Conservation (phyloP, 2,888 invertebrate genomes). For the Panopea generosa region DNA sequence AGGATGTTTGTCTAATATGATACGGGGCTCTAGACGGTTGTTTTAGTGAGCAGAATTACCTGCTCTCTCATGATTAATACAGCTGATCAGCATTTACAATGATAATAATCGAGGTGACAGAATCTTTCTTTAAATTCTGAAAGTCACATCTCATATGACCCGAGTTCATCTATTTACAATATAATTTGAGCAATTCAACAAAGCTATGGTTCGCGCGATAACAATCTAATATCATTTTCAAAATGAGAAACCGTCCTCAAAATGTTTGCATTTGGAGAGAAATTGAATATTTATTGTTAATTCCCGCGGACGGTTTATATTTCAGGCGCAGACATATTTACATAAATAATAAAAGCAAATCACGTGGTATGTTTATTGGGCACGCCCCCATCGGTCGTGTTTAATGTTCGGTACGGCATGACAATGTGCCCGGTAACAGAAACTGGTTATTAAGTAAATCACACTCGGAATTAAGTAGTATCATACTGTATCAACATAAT, state of each 20-base stretch:
- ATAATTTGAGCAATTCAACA: conserved; percentile 44
- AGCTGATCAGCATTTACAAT: conserved; percentile 26
- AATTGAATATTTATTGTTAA: conserved; percentile 48
- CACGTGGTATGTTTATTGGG: conserved; percentile 42
- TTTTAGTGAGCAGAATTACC: too few species aligned
- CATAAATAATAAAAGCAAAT: conserved; percentile 50
- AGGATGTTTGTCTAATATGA: too few species aligned
- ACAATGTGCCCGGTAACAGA: conserved; percentile 39
- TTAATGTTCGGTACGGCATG: conserved; percentile 7
- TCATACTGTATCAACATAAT: conserved; percentile 53
- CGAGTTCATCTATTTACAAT: conserved; percentile 37
- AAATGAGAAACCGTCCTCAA: conserved; percentile 26
- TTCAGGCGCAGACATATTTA: conserved; percentile 53
- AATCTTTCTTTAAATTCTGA: conserved; percentile 13
- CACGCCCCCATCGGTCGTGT: conserved; percentile 38
- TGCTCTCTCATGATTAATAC: conserved; percentile 17
- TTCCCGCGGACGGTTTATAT: conserved; percentile 38
- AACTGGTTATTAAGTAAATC: conserved; percentile 40
- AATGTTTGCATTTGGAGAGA: conserved; percentile 34
- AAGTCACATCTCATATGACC: conserved; percentile 16
- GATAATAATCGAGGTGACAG: conserved; percentile 24
- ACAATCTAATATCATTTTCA: conserved; percentile 50
- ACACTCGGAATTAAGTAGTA: conserved; percentile 38
- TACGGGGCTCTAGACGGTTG: too few species aligned
- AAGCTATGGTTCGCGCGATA: conserved; percentile 30